Base-by-base conservation (phyloP, 2,797 vertebrate species). In the Gambelia wislizenii region DNA sequence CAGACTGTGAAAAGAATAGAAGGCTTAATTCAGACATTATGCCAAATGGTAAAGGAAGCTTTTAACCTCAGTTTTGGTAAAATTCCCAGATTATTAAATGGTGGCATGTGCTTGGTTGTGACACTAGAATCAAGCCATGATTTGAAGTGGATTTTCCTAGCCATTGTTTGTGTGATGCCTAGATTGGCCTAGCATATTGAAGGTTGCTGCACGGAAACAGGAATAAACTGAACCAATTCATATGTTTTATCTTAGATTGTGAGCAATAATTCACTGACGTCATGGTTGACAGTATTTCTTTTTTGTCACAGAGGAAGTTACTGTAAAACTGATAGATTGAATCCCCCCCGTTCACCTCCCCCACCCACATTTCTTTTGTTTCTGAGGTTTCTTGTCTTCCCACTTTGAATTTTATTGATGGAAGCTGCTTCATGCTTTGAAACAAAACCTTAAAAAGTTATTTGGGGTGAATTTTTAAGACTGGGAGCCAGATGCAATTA, bases 401-500 rank as follows among this genome's bases (percentile, higher is more conserved):
- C 3, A 16, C 27, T 59, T 61, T 54, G 36, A 59, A 14, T 59
- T 33, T 44, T 82, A 33, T 67, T 8, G 27, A 67, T 67, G 64
- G 64, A 10, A 33, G 7, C 33, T 67, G 27, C 27, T 30, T 67
- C 64, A 67, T 33, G 64, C 16, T 67, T 67, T 30, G 56, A 44
- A 42, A 82, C 61, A 33, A 82, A 82, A 59, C 39, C 56, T 67
- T 30, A 16, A 7, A 39, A 56, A 0, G 0, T 89, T 90, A 33
- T 75, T 84, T 87, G 64, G 81, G 82, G 84, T 7, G 88, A 20
- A 77, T 80, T 91, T 77, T 91, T 76, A 47, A 85, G 88, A 61
- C 83, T 52, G 89, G 86, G 86, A 70, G 87, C 75, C 69, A 89
- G 89, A 18, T 88, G 85, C 72, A 77, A 90, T 89, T 54, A 47